Conservation (phyloP, 1,140 invertebrate species). For the Diabrotica undecimpunctata region DNA sequence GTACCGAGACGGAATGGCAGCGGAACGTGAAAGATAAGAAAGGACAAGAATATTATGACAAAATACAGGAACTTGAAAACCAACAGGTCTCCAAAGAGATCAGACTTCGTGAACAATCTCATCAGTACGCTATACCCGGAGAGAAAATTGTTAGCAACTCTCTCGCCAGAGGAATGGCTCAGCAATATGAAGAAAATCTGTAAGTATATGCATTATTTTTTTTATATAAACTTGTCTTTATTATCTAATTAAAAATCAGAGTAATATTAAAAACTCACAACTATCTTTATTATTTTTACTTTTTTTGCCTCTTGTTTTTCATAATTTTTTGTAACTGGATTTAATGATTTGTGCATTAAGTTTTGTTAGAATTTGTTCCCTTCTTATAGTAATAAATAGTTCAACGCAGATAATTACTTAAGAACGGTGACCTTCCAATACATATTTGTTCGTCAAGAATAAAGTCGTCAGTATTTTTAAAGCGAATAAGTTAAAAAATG, state of each 20-base stretch:
- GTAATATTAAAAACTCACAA: background rate
- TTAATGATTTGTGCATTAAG: no score
- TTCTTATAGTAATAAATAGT: no score
- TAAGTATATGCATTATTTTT: no score
- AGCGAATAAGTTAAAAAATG: no score
- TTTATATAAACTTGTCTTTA: background rate
- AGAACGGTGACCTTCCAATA: no score
- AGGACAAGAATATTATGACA: conserved; percentile 78
- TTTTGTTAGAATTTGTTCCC: no score
- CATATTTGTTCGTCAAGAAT: no score
- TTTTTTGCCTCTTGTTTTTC: no score
- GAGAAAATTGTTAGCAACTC: conserved; percentile 74
- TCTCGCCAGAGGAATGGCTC: conserved; percentile 80
- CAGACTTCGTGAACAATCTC: conserved; percentile 67
- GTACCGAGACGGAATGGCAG: conserved; percentile 80
- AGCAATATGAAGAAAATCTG: conserved; percentile 78
- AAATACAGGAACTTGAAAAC: conserved; percentile 78
- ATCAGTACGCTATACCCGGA: conserved; percentile 81
- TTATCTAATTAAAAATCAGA: conserved; percentile 3
- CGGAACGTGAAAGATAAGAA: conserved; percentile 77
- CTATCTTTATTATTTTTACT: background rate
- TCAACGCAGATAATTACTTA: no score
- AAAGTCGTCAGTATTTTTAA: no score
- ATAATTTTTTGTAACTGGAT: no score
- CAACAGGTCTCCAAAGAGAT: conserved; percentile 80